A percentile compares a stretch with the other conserved stretches of the same genome.
phyloP scores from a whole-genome alignment of 2,113 vertebrate genomes.

The Columba janthina region DNA sequence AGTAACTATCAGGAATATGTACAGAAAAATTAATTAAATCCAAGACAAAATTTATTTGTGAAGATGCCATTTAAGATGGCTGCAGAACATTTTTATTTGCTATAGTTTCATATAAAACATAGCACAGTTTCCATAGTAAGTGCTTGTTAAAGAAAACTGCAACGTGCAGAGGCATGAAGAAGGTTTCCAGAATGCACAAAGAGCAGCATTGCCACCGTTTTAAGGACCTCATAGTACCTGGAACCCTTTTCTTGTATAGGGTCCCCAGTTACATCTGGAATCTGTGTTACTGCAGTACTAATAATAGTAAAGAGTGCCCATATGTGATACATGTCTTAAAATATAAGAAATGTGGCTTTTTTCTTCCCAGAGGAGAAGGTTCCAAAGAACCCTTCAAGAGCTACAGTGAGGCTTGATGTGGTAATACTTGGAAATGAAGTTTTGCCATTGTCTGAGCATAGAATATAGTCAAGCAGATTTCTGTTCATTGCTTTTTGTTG shows the following conservation, averaged over 20 bases:
- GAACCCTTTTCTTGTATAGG: background rate
- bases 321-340: background rate
- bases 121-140: background rate
- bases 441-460: background rate
- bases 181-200: background rate
- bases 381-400: background rate
- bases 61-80: background rate
- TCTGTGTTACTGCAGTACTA: background rate
- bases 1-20: background rate
- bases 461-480: background rate
- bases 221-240: background rate
- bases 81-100: background rate
- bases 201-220: background rate
- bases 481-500: background rate
- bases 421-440: background rate
- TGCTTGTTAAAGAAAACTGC: background rate
- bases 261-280: background rate
- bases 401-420: background rate
- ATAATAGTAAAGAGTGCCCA: background rate
- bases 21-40: background rate
- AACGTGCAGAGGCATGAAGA: background rate
- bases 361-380: background rate
- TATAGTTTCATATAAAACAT: background rate
- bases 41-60: background rate
- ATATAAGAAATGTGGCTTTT: background rate